These are phyloP conservation scores for Leucoma salicis DNA, from an alignment of 2,888 invertebrate genomes.

Conservation along the genomic window DNA sequence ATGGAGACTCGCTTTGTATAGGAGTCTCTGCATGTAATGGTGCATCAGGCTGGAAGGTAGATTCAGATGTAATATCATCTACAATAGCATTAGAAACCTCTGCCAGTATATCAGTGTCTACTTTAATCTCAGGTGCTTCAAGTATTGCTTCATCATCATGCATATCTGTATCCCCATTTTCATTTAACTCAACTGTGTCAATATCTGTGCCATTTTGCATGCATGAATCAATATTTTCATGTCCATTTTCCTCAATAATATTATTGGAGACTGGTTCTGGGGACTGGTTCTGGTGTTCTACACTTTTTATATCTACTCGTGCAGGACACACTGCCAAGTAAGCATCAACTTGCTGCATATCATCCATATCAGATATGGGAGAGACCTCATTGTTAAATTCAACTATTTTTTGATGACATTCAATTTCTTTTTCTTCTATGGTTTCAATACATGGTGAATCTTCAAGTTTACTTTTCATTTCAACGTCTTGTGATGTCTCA, in stretches of 20 bases:
- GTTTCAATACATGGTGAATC: slow-evolving; percentile 48
- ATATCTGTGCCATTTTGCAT: slow-evolving; percentile 2
- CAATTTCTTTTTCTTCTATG: slow-evolving; percentile 21
- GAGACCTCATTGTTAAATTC: slow-evolving; percentile 25
- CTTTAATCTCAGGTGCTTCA: slow-evolving; percentile 27
- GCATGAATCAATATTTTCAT: background rate
- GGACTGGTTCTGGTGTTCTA: slow-evolving; percentile 31
- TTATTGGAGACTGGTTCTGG: slow-evolving; percentile 26
- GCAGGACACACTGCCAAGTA: slow-evolving; percentile 19
- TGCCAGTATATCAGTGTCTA: slow-evolving; percentile 25
- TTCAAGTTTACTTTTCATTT: slow-evolving; percentile 59
- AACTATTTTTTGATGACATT: slow-evolving; percentile 17
- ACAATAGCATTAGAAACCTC: slow-evolving; percentile 16
- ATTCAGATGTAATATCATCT: slow-evolving; percentile 17
- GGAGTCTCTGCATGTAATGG: slow-evolving; percentile 26
- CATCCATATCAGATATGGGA: slow-evolving; percentile 26
- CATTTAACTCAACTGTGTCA: slow-evolving; percentile 12
- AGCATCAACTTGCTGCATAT: slow-evolving; percentile 26
- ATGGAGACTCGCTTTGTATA: slow-evolving; percentile 26
- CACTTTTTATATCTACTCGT: slow-evolving; percentile 21
- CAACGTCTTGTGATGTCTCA: slow-evolving; percentile 61
- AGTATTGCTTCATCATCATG: slow-evolving; percentile 16
- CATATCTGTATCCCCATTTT: slow-evolving; percentile 17
- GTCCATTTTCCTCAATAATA: background rate
- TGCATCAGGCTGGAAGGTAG: slow-evolving; percentile 23